Evolutionary conservation across 1,140 invertebrate genomes (phyloP).

Genomic region (Bombus pyrosoma): DNA sequence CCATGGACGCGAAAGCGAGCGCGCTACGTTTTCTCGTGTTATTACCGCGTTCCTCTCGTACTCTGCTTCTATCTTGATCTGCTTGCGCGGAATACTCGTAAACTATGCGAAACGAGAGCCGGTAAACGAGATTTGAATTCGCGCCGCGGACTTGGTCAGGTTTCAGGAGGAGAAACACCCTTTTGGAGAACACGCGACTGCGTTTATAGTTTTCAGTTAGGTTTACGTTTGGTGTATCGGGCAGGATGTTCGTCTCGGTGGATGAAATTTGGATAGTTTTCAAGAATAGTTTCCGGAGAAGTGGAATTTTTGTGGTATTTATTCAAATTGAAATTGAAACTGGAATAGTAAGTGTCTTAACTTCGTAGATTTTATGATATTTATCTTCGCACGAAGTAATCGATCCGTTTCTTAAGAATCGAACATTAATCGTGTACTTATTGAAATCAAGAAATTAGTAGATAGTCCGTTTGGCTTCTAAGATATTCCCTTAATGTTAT

Average conservation of each 20-base stretch:
- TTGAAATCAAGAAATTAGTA: not conserved
- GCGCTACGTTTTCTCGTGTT: constrained; percentile 53
- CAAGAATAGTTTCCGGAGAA: too few species aligned
- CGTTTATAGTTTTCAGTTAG: not conserved
- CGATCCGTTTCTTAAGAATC: too few species aligned
- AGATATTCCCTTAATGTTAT: too few species aligned
- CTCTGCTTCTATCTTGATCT: constrained; percentile 47
- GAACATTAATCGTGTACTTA: not conserved
- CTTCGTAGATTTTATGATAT: too few species aligned
- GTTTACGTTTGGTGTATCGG: too few species aligned
- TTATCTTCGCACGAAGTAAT: too few species aligned
- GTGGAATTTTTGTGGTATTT: not conserved
- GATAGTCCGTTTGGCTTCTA: too few species aligned
- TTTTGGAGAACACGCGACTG: not conserved
- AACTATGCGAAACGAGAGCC: constrained; percentile 26
- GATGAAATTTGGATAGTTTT: not conserved
- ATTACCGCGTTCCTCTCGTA: constrained; percentile 33
- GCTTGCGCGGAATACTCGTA: constrained; percentile 19
- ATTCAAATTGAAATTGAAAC: not conserved
- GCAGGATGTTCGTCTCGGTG: too few species aligned
- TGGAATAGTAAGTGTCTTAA: too few species aligned
- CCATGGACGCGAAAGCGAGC: constrained; percentile 26
- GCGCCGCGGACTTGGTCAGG: not conserved
- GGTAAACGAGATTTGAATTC: not conserved
- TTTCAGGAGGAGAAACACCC: not conserved